Evolutionary conservation across 2,797 vertebrate genomes (phyloP), one percentile per base, ranked within the genome.

Genomic region (Alfaro cultratus): DNA sequence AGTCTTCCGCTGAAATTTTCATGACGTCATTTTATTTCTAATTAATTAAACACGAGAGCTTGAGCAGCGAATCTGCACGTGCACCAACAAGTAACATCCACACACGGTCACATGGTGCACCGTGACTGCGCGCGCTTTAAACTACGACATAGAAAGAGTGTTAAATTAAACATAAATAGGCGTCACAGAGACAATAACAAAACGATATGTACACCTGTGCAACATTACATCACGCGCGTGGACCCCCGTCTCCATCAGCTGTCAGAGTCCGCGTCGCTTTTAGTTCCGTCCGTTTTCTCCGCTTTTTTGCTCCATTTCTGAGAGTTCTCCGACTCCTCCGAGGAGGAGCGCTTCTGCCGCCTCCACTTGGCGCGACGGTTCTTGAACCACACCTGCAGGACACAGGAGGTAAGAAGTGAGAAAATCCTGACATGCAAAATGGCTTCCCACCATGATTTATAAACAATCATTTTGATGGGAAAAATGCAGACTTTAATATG

Each of bases 321-420:
- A 8, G 97, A 92, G 80, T 97, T 98, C 91, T 99, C 98, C 11
- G 98, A 99, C 83, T 99, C 98, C 90, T 99, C 98, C 0, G 98
- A 99, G 0, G 98, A 99, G 1, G 98, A 99, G 34, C 98, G 84
- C 89, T 99, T 99, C 94, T 99, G 98, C 84, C 98, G 92, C 90
- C 98, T 96, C 98, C 98, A 99, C 93, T 99, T 99, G 7, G 98
- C 98, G 73, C 98, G 96, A 88, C 98, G 97, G 94, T 99, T 99
- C 95, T 99, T 99, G 95, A 99, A 99, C 98, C 98, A 99, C 87
- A 99, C 98, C 98, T 99, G 93, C 89, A 53, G 77, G 82, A 74
- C 34, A 49, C 68, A 60, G 74, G 47, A 47, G 79, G 21, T 77
- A 0, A 13, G 9, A 4, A n/a, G 45, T 78, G 21, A 73, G 55